Evolutionary conservation across 2,797 vertebrate genomes (phyloP).

Genomic region (Chiloscyllium punctatum): DNA sequence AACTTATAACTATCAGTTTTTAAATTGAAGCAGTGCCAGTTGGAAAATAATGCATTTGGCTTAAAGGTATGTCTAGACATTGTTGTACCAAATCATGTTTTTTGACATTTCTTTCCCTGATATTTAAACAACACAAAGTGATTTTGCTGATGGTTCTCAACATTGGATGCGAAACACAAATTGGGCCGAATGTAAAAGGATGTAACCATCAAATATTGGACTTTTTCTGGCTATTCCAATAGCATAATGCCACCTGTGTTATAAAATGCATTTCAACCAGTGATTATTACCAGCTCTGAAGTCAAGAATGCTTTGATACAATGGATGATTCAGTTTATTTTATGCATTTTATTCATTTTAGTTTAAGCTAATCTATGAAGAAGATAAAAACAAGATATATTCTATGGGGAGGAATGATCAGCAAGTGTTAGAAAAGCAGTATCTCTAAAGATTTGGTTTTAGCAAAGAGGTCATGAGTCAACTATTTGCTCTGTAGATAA

Average conservation of each 20-base stretch:
- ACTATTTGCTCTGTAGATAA: not conserved
- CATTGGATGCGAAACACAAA: not conserved
- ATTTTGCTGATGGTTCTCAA: slow-evolving; percentile 18
- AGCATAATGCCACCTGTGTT: not conserved
- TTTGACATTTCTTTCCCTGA: too few species aligned
- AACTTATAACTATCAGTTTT: not conserved
- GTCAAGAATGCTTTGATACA: not conserved
- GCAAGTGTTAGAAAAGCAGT: not conserved
- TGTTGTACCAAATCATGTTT: not conserved
- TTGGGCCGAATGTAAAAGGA: not conserved
- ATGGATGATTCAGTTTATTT: not conserved
- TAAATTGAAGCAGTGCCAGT: slow-evolving; percentile 2
- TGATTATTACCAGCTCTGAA: not conserved
- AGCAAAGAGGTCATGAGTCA: not conserved
- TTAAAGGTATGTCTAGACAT: slow-evolving; percentile 21
- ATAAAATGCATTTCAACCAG: not conserved
- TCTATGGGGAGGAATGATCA: not conserved
- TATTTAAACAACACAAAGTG: not conserved
- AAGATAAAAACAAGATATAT: not conserved
- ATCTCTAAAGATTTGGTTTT: not conserved
- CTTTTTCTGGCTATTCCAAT: not conserved
- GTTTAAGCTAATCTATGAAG: too few species aligned
- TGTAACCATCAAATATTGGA: not conserved
- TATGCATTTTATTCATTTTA: not conserved
- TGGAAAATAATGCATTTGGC: slow-evolving; percentile 10